Percentiles rank a stretch among this genome's conserved stretches.
Conservation (phyloP, 2,113 vertebrate genomes). For the Oryzias javanicus region DNA sequence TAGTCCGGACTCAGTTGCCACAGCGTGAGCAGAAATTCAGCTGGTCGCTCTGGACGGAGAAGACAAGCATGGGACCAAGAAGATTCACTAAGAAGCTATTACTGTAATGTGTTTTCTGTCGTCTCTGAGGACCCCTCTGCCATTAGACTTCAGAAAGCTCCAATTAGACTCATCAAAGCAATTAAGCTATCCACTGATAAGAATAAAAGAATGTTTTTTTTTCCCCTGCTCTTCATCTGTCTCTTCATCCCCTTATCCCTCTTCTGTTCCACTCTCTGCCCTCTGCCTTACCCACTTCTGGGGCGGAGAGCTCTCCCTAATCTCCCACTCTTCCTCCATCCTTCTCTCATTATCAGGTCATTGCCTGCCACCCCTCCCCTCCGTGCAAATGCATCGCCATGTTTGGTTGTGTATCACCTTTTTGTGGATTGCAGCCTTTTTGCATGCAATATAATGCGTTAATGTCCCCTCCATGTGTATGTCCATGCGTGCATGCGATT, state of each 20-base stretch:
- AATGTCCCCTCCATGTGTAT: slow-evolving; percentile 59
- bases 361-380: slow-evolving; percentile 8
- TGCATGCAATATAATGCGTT: slow-evolving; percentile 65
- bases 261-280: slow-evolving; percentile 64
- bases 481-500: slow-evolving; percentile 19
- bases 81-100: slow-evolving; percentile 64
- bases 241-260: slow-evolving; percentile 69
- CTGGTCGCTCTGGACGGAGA: slow-evolving; percentile 36
- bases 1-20: slow-evolving; percentile 8
- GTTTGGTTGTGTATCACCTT: slow-evolving; percentile 75
- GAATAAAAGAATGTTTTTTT: slow-evolving; percentile 70
- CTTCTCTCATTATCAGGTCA: slow-evolving; percentile 64
- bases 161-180: slow-evolving; percentile 78
- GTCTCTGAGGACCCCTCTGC: slow-evolving; percentile 70
- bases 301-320: slow-evolving; percentile 57
- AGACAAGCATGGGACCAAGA: slow-evolving; percentile 48
- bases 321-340: slow-evolving; percentile 32
- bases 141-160: slow-evolving; percentile 75
- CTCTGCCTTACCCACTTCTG: slow-evolving; percentile 73
- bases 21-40: slow-evolving; percentile 21
- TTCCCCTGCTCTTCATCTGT: slow-evolving; percentile 56
- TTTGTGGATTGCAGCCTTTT: slow-evolving; percentile 67
- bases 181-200: slow-evolving; percentile 77
- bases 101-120: slow-evolving; percentile 69
- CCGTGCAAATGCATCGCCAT: slow-evolving; percentile 65